Conservation (phyloP, 1,140 invertebrate species). For the Carposina sasakii region DNA sequence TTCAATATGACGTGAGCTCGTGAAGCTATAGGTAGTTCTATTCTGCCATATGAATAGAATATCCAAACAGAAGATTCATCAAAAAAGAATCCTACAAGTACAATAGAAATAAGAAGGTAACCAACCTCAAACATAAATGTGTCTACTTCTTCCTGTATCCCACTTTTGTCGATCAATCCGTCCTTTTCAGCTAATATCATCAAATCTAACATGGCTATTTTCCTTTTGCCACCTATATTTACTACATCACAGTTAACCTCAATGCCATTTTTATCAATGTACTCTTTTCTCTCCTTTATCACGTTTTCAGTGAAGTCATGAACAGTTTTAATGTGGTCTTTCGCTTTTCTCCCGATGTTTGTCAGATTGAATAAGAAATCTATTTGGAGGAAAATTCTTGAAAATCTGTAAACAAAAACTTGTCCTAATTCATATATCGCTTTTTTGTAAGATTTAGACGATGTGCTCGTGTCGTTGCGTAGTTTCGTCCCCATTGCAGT, state of each 20-base stretch:
- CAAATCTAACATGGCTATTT: conserved; percentile 87
- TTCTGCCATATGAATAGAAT: too few relatives aligned
- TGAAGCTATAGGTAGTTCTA: too few relatives aligned
- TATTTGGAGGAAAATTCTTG: conserved; percentile 39
- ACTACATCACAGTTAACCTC: conserved; percentile 18
- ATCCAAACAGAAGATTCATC: too few relatives aligned
- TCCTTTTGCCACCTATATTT: conserved; percentile 62
- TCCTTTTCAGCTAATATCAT: conserved; percentile 75
- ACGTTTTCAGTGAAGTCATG: conserved; percentile 45
- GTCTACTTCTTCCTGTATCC: conserved; percentile 81
- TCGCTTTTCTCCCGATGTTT: conserved; percentile 20
- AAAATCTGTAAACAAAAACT: conserved; percentile 44
- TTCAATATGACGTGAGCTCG: too few relatives aligned
- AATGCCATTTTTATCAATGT: conserved; percentile 21
- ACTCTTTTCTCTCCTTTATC: conserved; percentile 34
- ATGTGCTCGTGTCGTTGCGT: conserved; percentile 31
- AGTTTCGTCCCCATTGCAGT: conserved; percentile 67
- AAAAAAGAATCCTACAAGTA: too few relatives aligned
- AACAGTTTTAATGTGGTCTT: conserved; percentile 31
- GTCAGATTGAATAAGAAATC: conserved; percentile 39
- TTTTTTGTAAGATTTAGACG: conserved; percentile 49
- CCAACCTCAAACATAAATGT: conserved; percentile 86
- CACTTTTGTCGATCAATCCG: conserved; percentile 66
- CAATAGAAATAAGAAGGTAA: too few relatives aligned
- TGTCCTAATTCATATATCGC: conserved; percentile 51